Percentiles rank a stretch among this genome's conserved stretches.
Conservation (phyloP, 30 jellyfish, hydroid and myxozoan genomes). For the Turritopsis rubra region DNA sequence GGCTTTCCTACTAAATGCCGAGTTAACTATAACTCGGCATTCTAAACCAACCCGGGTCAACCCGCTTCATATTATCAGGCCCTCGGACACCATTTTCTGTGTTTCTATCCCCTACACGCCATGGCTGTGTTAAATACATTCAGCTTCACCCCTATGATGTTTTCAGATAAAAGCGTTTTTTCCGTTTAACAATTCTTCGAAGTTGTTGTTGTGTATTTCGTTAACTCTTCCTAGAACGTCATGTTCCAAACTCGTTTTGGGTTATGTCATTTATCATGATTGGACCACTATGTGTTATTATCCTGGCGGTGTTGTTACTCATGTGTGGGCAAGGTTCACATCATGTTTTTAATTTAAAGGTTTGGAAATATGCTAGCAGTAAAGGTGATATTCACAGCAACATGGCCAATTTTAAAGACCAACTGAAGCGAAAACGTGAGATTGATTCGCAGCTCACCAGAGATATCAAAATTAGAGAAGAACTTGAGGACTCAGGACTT, state of each 20-base stretch:
- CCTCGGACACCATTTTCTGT: too few relatives aligned
- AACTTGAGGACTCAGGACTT: neutral
- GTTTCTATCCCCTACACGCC: too few relatives aligned
- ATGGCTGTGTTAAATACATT: too few relatives aligned
- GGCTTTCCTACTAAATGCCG: too few relatives aligned
- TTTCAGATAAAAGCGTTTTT: too few relatives aligned
- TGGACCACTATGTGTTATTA: neutral
- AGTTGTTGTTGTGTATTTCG: neutral
- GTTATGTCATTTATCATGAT: neutral
- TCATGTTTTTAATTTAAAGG: neutral
- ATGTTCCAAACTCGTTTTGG: neutral
- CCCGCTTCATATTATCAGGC: too few relatives aligned
- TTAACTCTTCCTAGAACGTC: conserved; percentile 1
- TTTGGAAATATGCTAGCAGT: neutral
- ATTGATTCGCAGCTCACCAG: neutral
- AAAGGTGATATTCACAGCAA: neutral
- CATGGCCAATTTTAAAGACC: neutral
- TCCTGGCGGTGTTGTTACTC: neutral
- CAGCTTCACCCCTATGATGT: too few relatives aligned
- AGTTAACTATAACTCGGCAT: too few relatives aligned
- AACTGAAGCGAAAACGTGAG: neutral
- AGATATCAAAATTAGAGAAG: neutral
- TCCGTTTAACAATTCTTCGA: neutral
- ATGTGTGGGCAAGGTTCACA: neutral
- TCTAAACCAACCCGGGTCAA: too few relatives aligned